phyloP scores from a whole-genome alignment of 2,113 vertebrate species.

The Chloropsis cyanopogon region DNA sequence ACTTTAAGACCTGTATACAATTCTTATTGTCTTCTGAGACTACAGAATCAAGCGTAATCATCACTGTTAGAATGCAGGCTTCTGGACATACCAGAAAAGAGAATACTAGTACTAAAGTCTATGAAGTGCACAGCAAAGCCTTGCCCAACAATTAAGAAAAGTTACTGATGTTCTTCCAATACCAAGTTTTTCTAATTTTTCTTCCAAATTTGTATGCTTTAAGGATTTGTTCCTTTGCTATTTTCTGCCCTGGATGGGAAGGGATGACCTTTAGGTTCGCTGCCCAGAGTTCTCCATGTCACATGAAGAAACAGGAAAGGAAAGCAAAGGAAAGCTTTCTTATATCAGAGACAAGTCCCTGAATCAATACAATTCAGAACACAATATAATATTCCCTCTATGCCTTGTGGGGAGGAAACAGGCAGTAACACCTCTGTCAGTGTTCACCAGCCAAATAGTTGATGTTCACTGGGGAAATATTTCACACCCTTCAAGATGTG shows the following conservation, averaged over 20 bases:
- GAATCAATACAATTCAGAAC: background rate
- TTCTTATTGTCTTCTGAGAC: background rate
- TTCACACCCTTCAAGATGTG: background rate
- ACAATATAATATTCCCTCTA: background rate
- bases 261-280: background rate
- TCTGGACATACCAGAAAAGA: background rate
- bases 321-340: background rate
- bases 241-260: background rate
- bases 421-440: background rate
- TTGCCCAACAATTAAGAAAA: background rate
- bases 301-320: background rate
- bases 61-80: background rate
- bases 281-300: background rate
- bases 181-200: background rate
- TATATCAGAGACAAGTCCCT: background rate
- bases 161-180: background rate
- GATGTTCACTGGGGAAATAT: background rate
- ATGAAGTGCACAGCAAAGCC: background rate
- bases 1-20: background rate
- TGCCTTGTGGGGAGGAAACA: background rate
- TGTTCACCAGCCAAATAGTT: background rate
- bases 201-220: background rate
- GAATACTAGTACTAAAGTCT: background rate
- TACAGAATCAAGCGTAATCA: background rate
- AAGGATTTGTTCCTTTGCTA: background rate